Base-by-base conservation (phyloP, 2,888 invertebrate genomes). In the Azorinus chamasolen region DNA sequence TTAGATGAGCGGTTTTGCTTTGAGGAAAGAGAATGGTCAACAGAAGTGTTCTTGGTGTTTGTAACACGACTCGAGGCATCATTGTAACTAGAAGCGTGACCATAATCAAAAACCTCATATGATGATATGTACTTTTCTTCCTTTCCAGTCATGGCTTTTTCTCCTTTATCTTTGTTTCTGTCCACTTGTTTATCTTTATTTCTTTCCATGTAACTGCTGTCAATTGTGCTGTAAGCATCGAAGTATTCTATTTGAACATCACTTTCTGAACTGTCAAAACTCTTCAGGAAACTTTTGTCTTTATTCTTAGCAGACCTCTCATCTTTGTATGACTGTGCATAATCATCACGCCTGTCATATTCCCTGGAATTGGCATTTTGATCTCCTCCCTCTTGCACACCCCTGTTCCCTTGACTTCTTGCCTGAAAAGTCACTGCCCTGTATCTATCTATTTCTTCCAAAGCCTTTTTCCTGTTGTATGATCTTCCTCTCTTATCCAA, bases 391-490 rank as follows among this genome's bases (percentile, higher is more conserved):
- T 32, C 32, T 6, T 32, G 32, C 32, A 32, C 32, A 6, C 10
- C 32, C 4, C 32, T 32, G 4, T 32, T 10, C 32, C 4, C 10
- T 10, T 32, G 5, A 4, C 4, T 32, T 32, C 32, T 32, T 6
- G 4, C 32, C 32, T 10, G 4, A 10, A 10, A 4, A 32, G 4
- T 4, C 10, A 32, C 32, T 10, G 32, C 32, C 10, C 32, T 32
- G 50, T 72, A 72, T 22, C 55, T 61, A 55, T 77, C 72, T 20
- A 72, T 66, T 37, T 77, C 77, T 62, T 77, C 57, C 16, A 77
- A 24, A 16, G 77, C 77, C 51, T 53, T 71, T n/a, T 72, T 41
- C 32, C 66, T 46, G 16, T 50, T 57, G 25, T 59, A 32, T 5
- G 39, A 25, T 46, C 18, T 24, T 22, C n/a, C 18, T 43, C 45